A percentile compares a stretch with the other conserved stretches of the same genome.
phyloP scores from a whole-genome alignment of 2,113 vertebrate genomes.

The Puffinus mauretanicus region DNA sequence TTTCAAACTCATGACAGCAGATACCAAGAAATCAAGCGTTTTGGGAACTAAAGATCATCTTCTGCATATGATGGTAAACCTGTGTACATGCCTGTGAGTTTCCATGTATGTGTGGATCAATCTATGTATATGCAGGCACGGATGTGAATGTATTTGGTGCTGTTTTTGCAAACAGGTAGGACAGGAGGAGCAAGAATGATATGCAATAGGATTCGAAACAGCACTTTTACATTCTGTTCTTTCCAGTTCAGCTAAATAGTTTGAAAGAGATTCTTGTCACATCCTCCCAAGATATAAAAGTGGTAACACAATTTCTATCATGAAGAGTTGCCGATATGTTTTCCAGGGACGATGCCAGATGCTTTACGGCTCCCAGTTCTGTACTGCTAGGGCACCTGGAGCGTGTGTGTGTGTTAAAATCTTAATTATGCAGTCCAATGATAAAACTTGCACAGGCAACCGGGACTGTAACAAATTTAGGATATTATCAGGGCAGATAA shows the following conservation, averaged over 20 bases:
- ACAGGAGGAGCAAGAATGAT: neutral
- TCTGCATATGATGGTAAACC: too few relatives aligned
- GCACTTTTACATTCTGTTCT: neutral
- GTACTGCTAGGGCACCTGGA: neutral
- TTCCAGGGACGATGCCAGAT: neutral
- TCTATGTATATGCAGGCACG: rapidly evolving
- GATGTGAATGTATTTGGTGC: neutral
- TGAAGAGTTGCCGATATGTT: neutral
- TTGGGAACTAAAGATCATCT: neutral
- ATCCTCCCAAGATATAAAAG: neutral
- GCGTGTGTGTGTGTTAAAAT: neutral
- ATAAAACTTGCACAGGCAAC: neutral
- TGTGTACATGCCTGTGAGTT: neutral
- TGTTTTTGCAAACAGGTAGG: neutral
- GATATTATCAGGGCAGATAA: neutral
- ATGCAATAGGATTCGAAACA: neutral
- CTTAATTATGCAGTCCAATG: neutral
- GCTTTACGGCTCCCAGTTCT: neutral
- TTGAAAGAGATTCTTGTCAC: neutral
- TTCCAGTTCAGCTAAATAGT: neutral
- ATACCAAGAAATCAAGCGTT: neutral
- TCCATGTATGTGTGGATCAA: neutral
- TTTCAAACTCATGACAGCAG: neutral
- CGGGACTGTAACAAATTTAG: neutral
- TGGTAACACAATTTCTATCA: neutral